These are phyloP conservation scores for Cavia aperea DNA, from an alignment of 2,113 vertebrate species.

Conservation along the genomic window DNA sequence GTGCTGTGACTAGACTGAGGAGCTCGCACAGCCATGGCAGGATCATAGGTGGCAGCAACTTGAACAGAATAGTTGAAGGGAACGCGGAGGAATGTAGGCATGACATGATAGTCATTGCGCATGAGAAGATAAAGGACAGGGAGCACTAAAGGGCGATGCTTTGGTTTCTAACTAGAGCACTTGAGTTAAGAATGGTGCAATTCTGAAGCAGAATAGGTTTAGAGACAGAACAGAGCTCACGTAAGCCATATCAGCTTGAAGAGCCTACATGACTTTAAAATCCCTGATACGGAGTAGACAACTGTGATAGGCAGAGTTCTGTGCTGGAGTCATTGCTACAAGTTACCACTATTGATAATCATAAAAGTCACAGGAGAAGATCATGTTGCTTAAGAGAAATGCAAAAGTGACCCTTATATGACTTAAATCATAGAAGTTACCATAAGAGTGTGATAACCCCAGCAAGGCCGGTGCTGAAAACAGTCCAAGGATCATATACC, in stretches of 20 bases:
- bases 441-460: not conserved
- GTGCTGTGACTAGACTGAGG: not conserved
- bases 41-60: not conserved
- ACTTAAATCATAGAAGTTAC: not conserved
- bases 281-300: not conserved
- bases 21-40: no score
- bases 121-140: not conserved
- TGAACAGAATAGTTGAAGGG: not conserved
- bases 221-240: not conserved
- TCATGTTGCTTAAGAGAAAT: not conserved
- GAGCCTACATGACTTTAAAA: not conserved
- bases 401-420: not conserved
- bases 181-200: not conserved
- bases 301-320: no score
- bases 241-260: not conserved
- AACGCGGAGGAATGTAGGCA: not conserved
- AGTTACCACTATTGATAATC: not conserved
- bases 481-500: not conserved
- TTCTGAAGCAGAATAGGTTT: not conserved
- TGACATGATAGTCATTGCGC: no score
- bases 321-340: not conserved
- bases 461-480: not conserved
- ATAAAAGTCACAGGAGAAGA: not conserved
- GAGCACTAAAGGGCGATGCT: not conserved
- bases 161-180: not conserved